Evolutionary conservation across 2,888 invertebrate species (phyloP), one percentile per base, ranked within the genome.

Genomic region (Meteorus colon): DNA sequence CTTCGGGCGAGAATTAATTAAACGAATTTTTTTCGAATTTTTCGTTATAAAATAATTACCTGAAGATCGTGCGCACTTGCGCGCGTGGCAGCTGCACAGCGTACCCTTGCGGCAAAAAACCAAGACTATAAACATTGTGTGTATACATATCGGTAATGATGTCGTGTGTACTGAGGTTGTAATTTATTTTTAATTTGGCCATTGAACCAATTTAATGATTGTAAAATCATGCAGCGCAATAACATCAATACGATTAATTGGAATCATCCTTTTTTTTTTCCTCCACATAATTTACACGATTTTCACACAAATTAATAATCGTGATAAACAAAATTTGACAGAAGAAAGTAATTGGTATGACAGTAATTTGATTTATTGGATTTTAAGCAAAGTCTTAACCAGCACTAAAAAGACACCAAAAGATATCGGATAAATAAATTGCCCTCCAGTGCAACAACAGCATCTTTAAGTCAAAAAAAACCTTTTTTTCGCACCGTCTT

Each of bases 1-100:
- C 48, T 48, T 16, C 48, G n/a, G 16, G 48, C 48, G 48, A 48
- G n/a, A 48, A 34, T 71, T 71, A 71, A 71, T 71, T 71, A 62
- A 60, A 71, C 60, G 60, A 6, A 68, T 14, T 67, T 51, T 24
- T 29, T n/a, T 29, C 24, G 24, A 48, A 27, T 68, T 68, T 48
- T 24, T 48, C 66, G 19, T 45, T 48, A 48, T 48, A 48, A 24
- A 24, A 48, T 48, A 48, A 48, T 48, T 48, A 48, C 14, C n/a
- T 48, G n/a, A 48, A 48, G 48, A 48, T 48, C 48, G 48, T 48
- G 48, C 48, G n/a, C 48, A 48, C 16, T 48, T 48, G 48, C 48
- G 48, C 48, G 48, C 48, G 48, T 48, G 48, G 48, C 48, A 48
- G 48, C 48, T 48, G 48, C 48, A 48, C 48, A 48, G 48, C 48